phyloP scores from a whole-genome alignment of 2,797 vertebrate species.

The Spondyliosoma cantharus region DNA sequence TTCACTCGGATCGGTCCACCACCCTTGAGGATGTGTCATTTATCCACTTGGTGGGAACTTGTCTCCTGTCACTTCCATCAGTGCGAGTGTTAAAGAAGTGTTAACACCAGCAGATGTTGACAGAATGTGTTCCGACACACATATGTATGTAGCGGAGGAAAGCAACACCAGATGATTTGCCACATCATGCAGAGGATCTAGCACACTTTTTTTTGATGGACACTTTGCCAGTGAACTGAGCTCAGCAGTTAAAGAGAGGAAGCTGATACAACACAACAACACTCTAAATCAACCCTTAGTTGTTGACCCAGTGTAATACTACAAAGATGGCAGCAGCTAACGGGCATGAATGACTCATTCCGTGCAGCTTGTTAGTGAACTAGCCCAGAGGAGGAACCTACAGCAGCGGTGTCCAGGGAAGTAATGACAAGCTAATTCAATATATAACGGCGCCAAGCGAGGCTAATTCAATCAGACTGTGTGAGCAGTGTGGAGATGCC shows the following conservation, averaged over 20 bases:
- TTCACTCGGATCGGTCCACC: not conserved
- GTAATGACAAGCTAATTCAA: conserved; percentile 63
- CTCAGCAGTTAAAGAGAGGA: conserved; percentile 12
- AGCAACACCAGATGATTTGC: conserved; percentile 1
- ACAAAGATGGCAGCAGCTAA: conserved; percentile 49
- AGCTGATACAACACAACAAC: not conserved
- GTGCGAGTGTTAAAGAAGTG: conserved; percentile 5
- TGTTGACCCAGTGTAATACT: conserved; percentile 16
- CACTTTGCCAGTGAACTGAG: not conserved
- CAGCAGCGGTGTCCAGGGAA: conserved; percentile 45
- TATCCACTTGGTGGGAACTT: conserved; percentile 4
- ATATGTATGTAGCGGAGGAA: not conserved
- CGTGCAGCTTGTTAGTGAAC: conserved; percentile 58
- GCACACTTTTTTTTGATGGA: not conserved
- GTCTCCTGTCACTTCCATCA: conserved; percentile 16
- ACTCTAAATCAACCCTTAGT: conserved; percentile 5
- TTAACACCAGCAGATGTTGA: conserved; percentile 36
- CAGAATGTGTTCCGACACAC: not conserved
- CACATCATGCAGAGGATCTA: not conserved
- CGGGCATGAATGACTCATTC: conserved; percentile 51
- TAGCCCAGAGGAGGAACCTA: conserved; percentile 47
- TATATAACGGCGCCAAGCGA: conserved; percentile 55
- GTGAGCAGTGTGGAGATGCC: conserved; percentile 52
- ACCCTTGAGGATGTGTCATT: not conserved
- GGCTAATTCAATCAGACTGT: conserved; percentile 72